phyloP scores from a whole-genome alignment of 2,797 vertebrate species.

The Gila robusta region DNA sequence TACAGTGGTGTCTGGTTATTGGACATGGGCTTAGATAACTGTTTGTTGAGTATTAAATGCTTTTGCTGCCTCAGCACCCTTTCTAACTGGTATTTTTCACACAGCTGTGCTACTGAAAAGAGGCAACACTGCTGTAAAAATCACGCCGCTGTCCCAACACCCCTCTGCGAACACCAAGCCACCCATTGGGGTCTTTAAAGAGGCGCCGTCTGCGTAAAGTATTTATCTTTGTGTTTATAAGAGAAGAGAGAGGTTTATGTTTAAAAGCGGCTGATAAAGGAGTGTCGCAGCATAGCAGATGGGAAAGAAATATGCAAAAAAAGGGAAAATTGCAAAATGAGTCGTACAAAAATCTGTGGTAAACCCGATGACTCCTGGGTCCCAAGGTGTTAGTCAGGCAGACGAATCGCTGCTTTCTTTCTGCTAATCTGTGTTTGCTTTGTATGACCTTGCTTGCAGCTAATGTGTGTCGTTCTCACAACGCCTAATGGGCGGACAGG shows the following conservation, averaged over 20 bases:
- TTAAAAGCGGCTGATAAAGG: constrained; percentile 60
- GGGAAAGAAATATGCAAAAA: constrained; percentile 60
- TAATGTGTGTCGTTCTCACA: constrained; percentile 76
- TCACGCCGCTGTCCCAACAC: constrained; percentile 81
- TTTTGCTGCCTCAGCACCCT: constrained; percentile 98
- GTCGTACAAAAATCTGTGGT: constrained; percentile 33
- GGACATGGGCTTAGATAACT: constrained; percentile 97
- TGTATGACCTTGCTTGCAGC: constrained; percentile 86
- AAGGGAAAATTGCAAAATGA: constrained; percentile 27
- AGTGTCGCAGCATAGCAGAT: constrained; percentile 63
- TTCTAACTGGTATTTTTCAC: constrained; percentile 98
- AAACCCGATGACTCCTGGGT: constrained; percentile 64
- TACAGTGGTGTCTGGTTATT: constrained; percentile 93
- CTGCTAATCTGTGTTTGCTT: constrained; percentile 89
- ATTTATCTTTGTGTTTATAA: constrained; percentile 58
- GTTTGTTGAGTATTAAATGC: constrained; percentile 98
- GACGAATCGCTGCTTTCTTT: constrained; percentile 83
- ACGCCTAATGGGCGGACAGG: constrained; percentile 67
- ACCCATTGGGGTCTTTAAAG: constrained; percentile 61
- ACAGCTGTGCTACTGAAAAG: constrained; percentile 97
- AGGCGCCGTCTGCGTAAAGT: constrained; percentile 26
- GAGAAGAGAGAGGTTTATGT: constrained; percentile 53
- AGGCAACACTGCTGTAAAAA: constrained; percentile 90
- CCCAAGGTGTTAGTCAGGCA: constrained; percentile 77
- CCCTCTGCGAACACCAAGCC: constrained; percentile 36